Base-by-base conservation (phyloP, 2,797 vertebrate species). In the Serranus cabrilla region DNA sequence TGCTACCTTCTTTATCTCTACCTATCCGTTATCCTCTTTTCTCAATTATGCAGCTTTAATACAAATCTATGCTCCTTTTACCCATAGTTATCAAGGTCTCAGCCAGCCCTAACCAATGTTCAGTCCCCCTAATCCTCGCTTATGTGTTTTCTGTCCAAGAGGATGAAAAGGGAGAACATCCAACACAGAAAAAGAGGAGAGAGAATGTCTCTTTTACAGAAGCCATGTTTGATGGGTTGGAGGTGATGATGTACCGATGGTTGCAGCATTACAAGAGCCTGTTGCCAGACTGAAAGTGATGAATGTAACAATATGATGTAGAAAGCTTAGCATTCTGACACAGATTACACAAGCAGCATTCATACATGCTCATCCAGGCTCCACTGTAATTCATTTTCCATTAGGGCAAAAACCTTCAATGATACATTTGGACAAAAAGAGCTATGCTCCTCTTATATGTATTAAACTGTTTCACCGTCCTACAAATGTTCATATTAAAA, bases 31-130 rank as follows among this genome's bases (percentile, higher is more conserved):
- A 72, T 75, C 64, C 55, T 70, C 37, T 64, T 43, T 0, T 60
- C 37, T 61, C 31, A 75, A 25, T 76, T 34, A 64, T 50, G 37
- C 54, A 69, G 37, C 45, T 45, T 80, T 69, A 76, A 76, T 69
- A 69, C 64, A 55, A 42, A 64, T 40, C 14, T 20, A 39, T 5
- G 3, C 40, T 71, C 18, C 40, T 57, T 66, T 27, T 57, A 20
- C 46, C 25, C 63, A 51, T 59, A 37, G 59, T 70, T 73, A 70
- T 71, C 70, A 73, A 64, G 34, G 50, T 61, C 51, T 62, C 51
- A 70, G 58, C 46, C 69, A 58, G 59, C 18, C 21, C 16, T 47
- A 63, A 54, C 70, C 64, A 74, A 54, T 21, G 25, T 40, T 78
- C 18, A 71, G 20, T 17, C 40, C 7, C 25, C 56, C 13, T 11